Evolutionary conservation across 2,113 vertebrate genomes (phyloP), one percentile per base, ranked within the genome.

Genomic region (Lasiurus cinereus): DNA sequence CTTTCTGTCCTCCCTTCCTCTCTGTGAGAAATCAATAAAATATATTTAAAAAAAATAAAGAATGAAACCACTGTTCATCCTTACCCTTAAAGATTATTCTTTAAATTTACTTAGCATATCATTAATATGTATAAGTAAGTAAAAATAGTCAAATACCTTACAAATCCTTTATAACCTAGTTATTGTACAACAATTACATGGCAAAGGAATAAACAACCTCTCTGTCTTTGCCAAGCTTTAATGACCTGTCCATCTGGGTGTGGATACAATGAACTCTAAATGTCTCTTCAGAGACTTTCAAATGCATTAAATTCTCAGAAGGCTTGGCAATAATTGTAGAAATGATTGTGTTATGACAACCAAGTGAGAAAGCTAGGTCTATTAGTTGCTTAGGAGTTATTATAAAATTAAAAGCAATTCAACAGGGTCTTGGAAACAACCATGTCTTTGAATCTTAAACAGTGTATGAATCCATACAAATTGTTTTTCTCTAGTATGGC

Each of bases 321-420:
- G 79, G 36, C 22, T 95, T 97, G 92, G 92, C 91, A 96, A 52
- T 92, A 84, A 86, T 46, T 96, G 31, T 77, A 94, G 54, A 97
- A 96, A 96, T 78, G n/a, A 97, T 80, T 95, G 59, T 92, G 83
- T 92, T 95, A 83, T 94, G 88, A 95, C 88, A 94, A 91, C 54
- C 48, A 96, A 93, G 86, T 91, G 27, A 96, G 56, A 96, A 94
- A 62, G 5, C 27, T 92, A 82, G 31, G 15, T 80, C 88, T 89
- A 90, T 87, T 80, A 43, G 13, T 46, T 80, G 72, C 78, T 83
- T 89, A 91, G 43, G 52, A 94, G 83, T 92, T 78, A 82, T 80
- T 89, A 64, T 59, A 93, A 96, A 95, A 89, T 91, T 83, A 54
- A 79, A 96, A 95, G 52, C 18, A 95, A 86, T 3, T 92, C 78